Conservation (phyloP, 2,113 vertebrate species). For the Myrmophylax atrothorax region DNA sequence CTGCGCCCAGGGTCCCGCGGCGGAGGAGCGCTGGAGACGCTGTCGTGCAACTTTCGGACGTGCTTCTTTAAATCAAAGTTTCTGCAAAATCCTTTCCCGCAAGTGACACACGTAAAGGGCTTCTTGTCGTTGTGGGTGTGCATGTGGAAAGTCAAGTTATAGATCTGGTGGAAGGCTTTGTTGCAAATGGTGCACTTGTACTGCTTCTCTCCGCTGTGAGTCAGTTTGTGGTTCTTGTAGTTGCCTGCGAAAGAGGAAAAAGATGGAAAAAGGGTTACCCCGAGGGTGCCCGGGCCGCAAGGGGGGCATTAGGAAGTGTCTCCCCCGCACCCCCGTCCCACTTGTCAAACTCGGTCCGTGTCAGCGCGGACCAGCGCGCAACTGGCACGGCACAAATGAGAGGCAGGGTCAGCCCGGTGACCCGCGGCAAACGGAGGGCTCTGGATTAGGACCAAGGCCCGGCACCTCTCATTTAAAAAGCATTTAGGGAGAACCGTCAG, state of each 20-base stretch:
- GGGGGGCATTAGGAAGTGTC: conserved; percentile 70
- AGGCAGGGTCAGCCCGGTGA: conserved; percentile 79
- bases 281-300: background rate
- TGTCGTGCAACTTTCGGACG: conserved; percentile 89
- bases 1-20: conserved; percentile 83
- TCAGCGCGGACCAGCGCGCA: conserved; percentile 77
- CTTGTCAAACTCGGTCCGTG: conserved; percentile 92
- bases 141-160: conserved; percentile 92
- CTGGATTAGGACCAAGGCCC: conserved; percentile 72
- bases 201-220: conserved; percentile 91
- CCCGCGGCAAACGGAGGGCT: conserved; percentile 78
- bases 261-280: background rate
- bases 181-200: conserved; percentile 91
- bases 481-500: conserved; percentile 39
- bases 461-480: conserved; percentile 74
- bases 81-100: conserved; percentile 90
- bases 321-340: conserved; percentile 77
- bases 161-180: conserved; percentile 92
- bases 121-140: conserved; percentile 95
- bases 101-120: conserved; percentile 88
- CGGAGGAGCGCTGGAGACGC: conserved; percentile 69
- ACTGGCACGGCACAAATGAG: conserved; percentile 71
- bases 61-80: conserved; percentile 94
- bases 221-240: conserved; percentile 92
- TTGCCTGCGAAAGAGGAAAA: conserved; percentile 34